These are phyloP conservation scores for Sebastolobus altivelis DNA, from an alignment of 2,797 vertebrate genomes.

Conservation along the genomic window DNA sequence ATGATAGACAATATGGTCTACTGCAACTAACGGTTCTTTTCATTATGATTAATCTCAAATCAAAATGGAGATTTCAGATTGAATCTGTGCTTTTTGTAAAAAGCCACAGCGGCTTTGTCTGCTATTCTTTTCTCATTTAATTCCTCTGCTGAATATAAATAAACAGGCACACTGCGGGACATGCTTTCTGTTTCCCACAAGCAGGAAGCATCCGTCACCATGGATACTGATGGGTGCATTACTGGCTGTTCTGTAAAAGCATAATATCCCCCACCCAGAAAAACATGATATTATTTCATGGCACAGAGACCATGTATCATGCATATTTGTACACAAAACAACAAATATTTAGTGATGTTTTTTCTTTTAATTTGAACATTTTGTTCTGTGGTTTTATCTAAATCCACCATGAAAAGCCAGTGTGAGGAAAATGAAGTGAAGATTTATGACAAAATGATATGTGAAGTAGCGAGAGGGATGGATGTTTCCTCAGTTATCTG, in stretches of 20 bases:
- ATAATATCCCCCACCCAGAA: not conserved
- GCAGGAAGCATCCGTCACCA: conserved; percentile 18
- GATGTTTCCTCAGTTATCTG: not conserved
- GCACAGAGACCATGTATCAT: too few species aligned
- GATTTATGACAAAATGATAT: not conserved
- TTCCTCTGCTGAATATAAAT: conserved; percentile 3
- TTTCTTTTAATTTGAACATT: not conserved
- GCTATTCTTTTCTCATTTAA: not conserved
- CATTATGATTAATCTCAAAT: not conserved
- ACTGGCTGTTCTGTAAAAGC: conserved; percentile 13
- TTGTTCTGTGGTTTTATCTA: not conserved
- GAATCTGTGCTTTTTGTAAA: not conserved
- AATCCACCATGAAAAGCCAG: not conserved
- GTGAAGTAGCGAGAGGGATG: not conserved
- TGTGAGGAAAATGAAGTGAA: not conserved
- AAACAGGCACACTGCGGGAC: conserved; percentile 8
- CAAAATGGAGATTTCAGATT: not conserved
- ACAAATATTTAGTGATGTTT: not conserved
- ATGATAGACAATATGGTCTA: not conserved
- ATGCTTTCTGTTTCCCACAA: conserved; percentile 4
- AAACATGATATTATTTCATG: not conserved
- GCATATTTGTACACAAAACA: not conserved
- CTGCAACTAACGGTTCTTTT: not conserved
- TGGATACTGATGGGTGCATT: conserved; percentile 28
- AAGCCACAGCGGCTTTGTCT: not conserved